Evolutionary conservation across 2,797 vertebrate species (phyloP).

Genomic region (Pseudochirops cupreus): DNA sequence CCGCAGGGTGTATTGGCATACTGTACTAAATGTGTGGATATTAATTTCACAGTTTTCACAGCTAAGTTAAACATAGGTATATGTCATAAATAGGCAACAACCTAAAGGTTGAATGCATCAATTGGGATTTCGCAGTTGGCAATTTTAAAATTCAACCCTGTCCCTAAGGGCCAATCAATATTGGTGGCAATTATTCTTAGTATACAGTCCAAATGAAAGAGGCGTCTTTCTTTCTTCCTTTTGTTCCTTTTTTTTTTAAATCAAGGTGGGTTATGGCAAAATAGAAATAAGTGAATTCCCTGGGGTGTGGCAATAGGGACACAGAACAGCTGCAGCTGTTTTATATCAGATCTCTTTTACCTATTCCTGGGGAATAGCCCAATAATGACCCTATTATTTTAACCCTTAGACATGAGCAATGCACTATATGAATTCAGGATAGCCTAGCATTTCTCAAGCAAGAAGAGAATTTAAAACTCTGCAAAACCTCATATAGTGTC

Average conservation of each 20-base stretch:
- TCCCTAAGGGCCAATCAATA: slow-evolving; percentile 84
- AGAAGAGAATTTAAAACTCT: slow-evolving; percentile 54
- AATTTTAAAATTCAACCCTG: slow-evolving; percentile 77
- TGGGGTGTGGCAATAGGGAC: not conserved
- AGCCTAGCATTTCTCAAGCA: slow-evolving; percentile 43
- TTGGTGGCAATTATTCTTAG: slow-evolving; percentile 82
- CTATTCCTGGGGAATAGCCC: slow-evolving; percentile 55
- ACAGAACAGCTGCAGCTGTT: slow-evolving; percentile 54
- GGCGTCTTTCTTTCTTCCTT: slow-evolving; percentile 44
- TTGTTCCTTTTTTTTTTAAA: slow-evolving; percentile 54
- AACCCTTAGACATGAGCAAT: slow-evolving; percentile 48
- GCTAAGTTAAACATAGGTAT: slow-evolving; percentile 78
- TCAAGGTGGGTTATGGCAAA: slow-evolving; percentile 34
- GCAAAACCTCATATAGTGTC: slow-evolving; percentile 30
- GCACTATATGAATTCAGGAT: slow-evolving; percentile 10
- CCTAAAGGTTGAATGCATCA: slow-evolving; percentile 59
- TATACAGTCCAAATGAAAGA: slow-evolving; percentile 64
- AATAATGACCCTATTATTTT: slow-evolving; percentile 63
- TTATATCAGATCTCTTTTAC: slow-evolving; percentile 29
- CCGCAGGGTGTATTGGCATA: slow-evolving; percentile 33
- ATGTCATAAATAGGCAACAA: slow-evolving; percentile 74
- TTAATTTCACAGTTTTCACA: slow-evolving; percentile 73
- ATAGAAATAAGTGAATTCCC: slow-evolving; percentile 45
- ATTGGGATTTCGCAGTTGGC: slow-evolving; percentile 81
- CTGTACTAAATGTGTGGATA: slow-evolving; percentile 55